A percentile compares a stretch with the other conserved stretches of the same genome.
Evolutionary conservation across 2,797 vertebrate genomes (phyloP).

Genomic region (Micromesistius poutassou): DNA sequence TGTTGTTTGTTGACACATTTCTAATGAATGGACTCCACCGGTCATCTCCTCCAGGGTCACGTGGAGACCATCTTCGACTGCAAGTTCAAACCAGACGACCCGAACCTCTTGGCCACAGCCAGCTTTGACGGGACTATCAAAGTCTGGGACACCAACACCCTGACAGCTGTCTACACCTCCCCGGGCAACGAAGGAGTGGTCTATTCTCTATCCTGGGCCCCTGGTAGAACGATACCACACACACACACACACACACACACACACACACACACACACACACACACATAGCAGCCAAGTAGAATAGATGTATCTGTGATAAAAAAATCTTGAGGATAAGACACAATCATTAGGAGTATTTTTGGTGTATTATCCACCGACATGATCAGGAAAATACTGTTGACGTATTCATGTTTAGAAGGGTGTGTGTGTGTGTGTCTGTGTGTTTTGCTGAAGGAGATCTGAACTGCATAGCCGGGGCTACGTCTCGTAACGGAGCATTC

Average conservation of each 20-base stretch:
- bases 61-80: constrained; percentile 99
- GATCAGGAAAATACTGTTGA: neutral
- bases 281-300: neutral
- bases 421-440: constrained; percentile 19
- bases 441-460: constrained; percentile 79
- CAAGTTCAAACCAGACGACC: constrained; percentile 96
- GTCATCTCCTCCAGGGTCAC: constrained; percentile 79
- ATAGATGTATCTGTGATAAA: neutral
- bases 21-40: neutral
- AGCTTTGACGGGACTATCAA: constrained; percentile 98
- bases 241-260: neutral
- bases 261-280: neutral
- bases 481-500: constrained; percentile 91
- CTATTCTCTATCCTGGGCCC: constrained; percentile 97
- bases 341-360: neutral
- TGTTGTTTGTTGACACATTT: neutral
- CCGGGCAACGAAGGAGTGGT: constrained; percentile 97
- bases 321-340: neutral
- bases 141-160: constrained; percentile 96
- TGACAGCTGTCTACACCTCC: constrained; percentile 91
- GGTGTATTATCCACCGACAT: neutral
- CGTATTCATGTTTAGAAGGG: neutral
- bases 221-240: constrained; percentile 73
- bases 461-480: constrained; percentile 93
- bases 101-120: constrained; percentile 92